Evolutionary conservation across 1,140 invertebrate genomes (phyloP), one percentile per base, ranked within the genome.

Genomic region (Drosophila kepulauana): DNA sequence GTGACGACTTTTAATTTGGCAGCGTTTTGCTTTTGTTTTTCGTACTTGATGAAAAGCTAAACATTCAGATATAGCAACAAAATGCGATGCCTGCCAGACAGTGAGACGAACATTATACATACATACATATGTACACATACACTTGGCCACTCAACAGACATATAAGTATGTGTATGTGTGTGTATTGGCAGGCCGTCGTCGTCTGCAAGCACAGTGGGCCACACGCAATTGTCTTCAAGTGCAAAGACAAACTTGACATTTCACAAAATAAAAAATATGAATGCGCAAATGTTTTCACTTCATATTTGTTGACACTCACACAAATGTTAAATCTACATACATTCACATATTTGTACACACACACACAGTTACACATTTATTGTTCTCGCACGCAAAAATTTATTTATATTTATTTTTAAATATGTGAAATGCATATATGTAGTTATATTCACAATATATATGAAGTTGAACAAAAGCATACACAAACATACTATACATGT

Each of bases 181-280:
- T n/a, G 16, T 59, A 49, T 65, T 58, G 61, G 20, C 46, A 33
- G 62, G 25, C 52, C 28, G 63, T 38, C 20, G 63, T 38, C 35
- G 35, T 45, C 72, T 70, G 82, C 75, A 81, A 65, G 82, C 82
- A 86, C 82, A 86, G 84, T 86, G 82, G 84, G 61, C 64, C 79
- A 65, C 66, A 77, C 65, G 76, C 76, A 73, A 79, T 87, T 77
- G 68, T 79, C 66, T 79, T 79, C 54, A 79, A 87, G 75, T 87
- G 82, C 75, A 70, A 79, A 82, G 62, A 68, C 35, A 82, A 85
- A 78, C 82, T 85, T 86, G 82, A 85, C 82, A 85, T 85, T 85
- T 85, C 30, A 75, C 68, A 59, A 66, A 77, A 41, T 43, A 45
- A 38, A 35, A 65, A 7, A 58, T 76, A 75, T 78, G 46, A 13